Evolutionary conservation across 2,888 invertebrate species (phyloP).

Genomic region (Sphinx pinastri): DNA sequence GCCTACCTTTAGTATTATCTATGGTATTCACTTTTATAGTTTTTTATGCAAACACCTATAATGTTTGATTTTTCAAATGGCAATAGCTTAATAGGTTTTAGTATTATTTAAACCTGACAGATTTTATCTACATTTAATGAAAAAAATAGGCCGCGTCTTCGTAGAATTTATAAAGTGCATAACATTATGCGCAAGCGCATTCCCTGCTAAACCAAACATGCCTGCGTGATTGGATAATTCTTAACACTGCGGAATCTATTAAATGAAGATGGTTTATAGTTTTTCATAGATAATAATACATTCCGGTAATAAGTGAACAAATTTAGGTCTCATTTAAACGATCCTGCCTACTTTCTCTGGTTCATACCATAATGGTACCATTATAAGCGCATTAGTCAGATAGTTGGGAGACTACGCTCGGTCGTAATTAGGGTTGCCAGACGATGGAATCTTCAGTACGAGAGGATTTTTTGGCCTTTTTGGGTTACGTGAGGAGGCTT

Average conservation of each 20-base stretch:
- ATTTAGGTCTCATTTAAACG: conserved; percentile 57
- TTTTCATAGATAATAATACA: conserved; percentile 37
- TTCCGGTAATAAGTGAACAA: conserved; percentile 15
- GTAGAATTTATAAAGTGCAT: no score
- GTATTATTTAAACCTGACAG: no score
- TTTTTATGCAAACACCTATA: background rate
- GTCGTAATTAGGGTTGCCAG: conserved; percentile 26
- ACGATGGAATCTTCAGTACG: conserved; percentile 21
- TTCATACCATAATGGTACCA: conserved; percentile 58
- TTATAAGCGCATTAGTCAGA: conserved; percentile 76
- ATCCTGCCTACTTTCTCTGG: conserved; percentile 67
- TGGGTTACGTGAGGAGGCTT: no score
- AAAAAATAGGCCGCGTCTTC: no score
- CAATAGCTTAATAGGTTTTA: no score
- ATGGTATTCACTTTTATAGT: background rate
- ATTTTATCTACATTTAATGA: no score
- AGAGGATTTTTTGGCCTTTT: background rate
- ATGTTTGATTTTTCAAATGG: background rate
- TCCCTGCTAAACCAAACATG: no score
- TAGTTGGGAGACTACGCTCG: conserved; percentile 56
- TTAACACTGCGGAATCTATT: background rate
- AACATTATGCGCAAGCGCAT: no score
- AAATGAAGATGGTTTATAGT: conserved; percentile 23
- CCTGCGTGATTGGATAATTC: background rate
- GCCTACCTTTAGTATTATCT: conserved; percentile 39